phyloP scores from a whole-genome alignment of 2,888 invertebrate genomes.

The Gari tellinella region DNA sequence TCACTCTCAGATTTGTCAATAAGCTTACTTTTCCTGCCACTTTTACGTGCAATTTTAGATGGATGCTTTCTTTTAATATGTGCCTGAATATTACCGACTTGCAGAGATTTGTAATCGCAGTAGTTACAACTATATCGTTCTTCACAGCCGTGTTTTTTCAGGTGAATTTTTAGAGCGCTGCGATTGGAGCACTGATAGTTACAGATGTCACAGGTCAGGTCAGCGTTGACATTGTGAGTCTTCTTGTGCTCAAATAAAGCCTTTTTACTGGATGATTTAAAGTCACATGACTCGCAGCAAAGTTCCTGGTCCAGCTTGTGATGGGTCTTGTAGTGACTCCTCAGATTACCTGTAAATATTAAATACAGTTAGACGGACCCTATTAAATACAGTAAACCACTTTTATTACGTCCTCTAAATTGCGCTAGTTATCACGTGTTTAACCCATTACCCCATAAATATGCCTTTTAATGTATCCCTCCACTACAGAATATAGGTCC shows the following conservation, averaged over 20 bases:
- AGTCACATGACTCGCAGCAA: slow-evolving; percentile 80
- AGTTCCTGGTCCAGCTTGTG: slow-evolving; percentile 78
- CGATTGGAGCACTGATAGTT: slow-evolving; percentile 74
- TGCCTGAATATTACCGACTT: slow-evolving; percentile 75
- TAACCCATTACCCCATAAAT: too few species aligned
- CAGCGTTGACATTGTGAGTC: slow-evolving; percentile 64
- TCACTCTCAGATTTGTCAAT: neutral
- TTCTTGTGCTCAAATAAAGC: slow-evolving; percentile 80
- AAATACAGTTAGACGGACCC: too few species aligned
- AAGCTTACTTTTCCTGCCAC: neutral
- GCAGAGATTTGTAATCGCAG: slow-evolving; percentile 78
- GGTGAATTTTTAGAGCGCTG: slow-evolving; percentile 75
- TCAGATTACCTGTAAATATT: slow-evolving; percentile 82
- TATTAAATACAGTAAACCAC: too few species aligned
- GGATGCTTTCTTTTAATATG: slow-evolving; percentile 80
- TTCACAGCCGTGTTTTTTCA: slow-evolving; percentile 74
- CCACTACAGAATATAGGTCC: too few species aligned
- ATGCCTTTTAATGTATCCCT: too few species aligned
- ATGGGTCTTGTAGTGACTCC: slow-evolving; percentile 81
- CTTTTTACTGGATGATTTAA: slow-evolving; percentile 79
- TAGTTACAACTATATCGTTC: slow-evolving; percentile 76
- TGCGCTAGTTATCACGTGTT: too few species aligned
- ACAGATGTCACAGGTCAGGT: slow-evolving; percentile 72
- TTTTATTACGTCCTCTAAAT: too few species aligned
- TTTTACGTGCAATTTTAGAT: slow-evolving; percentile 53